Evolutionary conservation across 1,140 invertebrate species (phyloP).

Genomic region (Calosoma granatense): DNA sequence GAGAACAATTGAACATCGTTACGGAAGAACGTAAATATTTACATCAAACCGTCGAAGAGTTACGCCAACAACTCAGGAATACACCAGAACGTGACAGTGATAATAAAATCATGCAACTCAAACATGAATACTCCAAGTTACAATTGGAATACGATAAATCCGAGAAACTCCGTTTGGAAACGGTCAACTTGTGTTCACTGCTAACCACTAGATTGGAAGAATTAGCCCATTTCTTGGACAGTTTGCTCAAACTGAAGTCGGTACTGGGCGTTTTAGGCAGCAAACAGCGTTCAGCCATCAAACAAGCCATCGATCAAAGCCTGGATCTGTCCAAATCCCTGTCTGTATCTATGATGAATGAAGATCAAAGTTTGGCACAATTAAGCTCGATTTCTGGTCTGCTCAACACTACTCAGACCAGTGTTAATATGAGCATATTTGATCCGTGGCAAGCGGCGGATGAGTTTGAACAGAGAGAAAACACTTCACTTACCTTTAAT

Average conservation of each 20-base stretch:
- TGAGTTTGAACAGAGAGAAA: slow-evolving; percentile 21
- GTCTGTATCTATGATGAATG: slow-evolving; percentile 31
- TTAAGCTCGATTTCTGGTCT: slow-evolving; percentile 38
- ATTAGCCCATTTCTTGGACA: slow-evolving; percentile 58
- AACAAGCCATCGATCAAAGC: slow-evolving; percentile 43
- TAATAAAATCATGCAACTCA: slow-evolving; percentile 15
- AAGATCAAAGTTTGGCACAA: slow-evolving; percentile 32
- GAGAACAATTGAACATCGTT: slow-evolving; percentile 23
- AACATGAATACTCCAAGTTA: slow-evolving; percentile 26
- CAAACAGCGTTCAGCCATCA: slow-evolving; percentile 38
- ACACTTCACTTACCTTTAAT: slow-evolving; percentile 26
- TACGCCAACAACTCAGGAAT: slow-evolving; percentile 30
- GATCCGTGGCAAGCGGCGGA: slow-evolving; percentile 16
- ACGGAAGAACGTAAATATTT: slow-evolving; percentile 26
- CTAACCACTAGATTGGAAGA: slow-evolving; percentile 55
- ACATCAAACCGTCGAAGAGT: slow-evolving; percentile 20
- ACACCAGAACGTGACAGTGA: slow-evolving; percentile 20
- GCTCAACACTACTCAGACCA: slow-evolving; percentile 26
- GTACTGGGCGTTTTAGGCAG: slow-evolving; percentile 39
- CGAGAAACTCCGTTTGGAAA: slow-evolving; percentile 45
- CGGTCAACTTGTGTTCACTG: slow-evolving; percentile 50
- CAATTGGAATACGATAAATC: slow-evolving; percentile 33
- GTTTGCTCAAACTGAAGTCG: slow-evolving; percentile 52
- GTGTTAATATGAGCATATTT: slow-evolving; percentile 21
- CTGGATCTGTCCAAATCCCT: slow-evolving; percentile 46